Base-by-base conservation (phyloP, 2,113 vertebrate genomes). In the Sphaerodactylus townsendi region DNA sequence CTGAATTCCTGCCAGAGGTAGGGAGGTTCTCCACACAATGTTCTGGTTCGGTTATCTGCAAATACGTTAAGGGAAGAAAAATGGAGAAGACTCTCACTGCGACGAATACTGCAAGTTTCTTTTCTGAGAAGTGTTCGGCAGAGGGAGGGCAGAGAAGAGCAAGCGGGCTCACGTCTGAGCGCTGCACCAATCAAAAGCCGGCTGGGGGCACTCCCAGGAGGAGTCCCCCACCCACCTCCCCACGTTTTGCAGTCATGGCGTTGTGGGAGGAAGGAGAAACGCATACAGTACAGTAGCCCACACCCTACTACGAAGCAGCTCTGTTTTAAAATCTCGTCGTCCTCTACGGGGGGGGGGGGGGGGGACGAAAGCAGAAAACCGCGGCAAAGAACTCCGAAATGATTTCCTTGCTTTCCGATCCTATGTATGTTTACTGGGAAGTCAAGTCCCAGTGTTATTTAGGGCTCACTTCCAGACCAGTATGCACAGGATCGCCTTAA, bases 181-280 rank as follows among this genome's bases (percentile, higher is more conserved):
- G 91, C 92, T 81, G 91, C 90, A 90, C 92, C 93, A 91, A 91
- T 86, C 85, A 87, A 19, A 59, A 86, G 88, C 85, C 92, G 19
- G 87, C 83, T 81, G 88, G 86, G 89, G 91, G 88, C 90, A 53
- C 93, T 86, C 91, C 82, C 91, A 81, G 87, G 91, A 81, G 74
- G 82, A 69, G 78, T 35, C 15, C 71, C 89, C 25, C 85, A 56
- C 87, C 90, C 82, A 56, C 87, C 90, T 87, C 91, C 87, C 90
- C 92, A 90, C 91, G 94, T 93, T 91, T 91, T 89, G 89, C 90
- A 93, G 94, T 88, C 91, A 93, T 92, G 94, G 94, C 94, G 94
- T 83, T 77, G 79, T 81, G 83, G 79, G 85, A 87, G 80, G 90
- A 89, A 90, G 80, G 84, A 59, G 4, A 53, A 41, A 30, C 33